Percentiles rank a stretch among this genome's conserved stretches.
Evolutionary conservation across 2,797 vertebrate genomes (phyloP).

Genomic region (Lutjanus campechanus): DNA sequence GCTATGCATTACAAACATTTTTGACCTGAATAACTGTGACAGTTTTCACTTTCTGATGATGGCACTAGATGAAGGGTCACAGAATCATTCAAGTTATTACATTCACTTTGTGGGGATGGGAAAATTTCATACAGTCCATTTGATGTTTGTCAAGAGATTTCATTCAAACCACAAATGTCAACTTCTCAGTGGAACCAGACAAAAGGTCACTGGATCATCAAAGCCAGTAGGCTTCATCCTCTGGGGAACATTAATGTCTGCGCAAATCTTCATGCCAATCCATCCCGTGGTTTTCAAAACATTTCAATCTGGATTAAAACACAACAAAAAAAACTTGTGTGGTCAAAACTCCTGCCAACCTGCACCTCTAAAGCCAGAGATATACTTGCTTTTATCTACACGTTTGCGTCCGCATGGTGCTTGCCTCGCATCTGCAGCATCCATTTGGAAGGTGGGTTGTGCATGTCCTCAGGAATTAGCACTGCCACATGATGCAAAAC

Average conservation of each 20-base stretch:
- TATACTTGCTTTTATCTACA: no score
- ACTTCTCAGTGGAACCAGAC: neutral
- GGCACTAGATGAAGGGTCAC: neutral
- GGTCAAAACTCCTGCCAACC: neutral
- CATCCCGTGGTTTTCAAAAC: neutral
- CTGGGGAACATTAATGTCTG: neutral
- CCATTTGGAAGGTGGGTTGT: no score
- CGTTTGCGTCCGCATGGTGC: no score
- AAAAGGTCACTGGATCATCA: neutral
- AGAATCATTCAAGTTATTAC: neutral
- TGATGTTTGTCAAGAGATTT: no score
- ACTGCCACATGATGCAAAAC: no score
- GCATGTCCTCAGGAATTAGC: no score
- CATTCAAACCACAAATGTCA: neutral
- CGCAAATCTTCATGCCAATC: neutral
- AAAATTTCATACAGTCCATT: neutral
- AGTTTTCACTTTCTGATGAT: neutral
- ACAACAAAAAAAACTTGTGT: neutral
- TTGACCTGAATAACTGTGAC: neutral
- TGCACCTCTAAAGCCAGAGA: neutral
- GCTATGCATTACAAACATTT: neutral
- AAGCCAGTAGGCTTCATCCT: neutral
- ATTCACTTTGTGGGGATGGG: neutral
- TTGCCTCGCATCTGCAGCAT: no score
- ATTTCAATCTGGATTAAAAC: neutral